Base-by-base conservation (phyloP, 2,888 invertebrate genomes). In the Aromia moschata region DNA sequence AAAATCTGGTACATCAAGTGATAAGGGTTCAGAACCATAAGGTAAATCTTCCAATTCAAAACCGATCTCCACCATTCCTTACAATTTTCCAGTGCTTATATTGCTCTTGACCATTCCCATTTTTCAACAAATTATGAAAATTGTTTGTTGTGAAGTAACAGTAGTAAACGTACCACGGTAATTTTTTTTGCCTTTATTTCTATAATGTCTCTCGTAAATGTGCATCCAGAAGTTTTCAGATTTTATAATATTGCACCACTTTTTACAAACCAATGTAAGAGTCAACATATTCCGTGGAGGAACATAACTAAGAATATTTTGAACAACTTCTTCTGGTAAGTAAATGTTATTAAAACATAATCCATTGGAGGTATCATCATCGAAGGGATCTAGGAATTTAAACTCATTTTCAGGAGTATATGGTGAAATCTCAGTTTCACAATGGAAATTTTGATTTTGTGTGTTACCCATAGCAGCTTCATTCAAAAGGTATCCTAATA, bases 21-120 rank as follows among this genome's bases (percentile, higher is more conserved):
- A 84, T 31, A 84, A 64, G 1, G 75, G 74, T 47, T 82, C 80
- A 37, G 79, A 74, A 10, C 84, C 84, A 1, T 31, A 1, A 1
- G 86, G 85, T 20, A 81, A n/a, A 79, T 62, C 75, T 66, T 74
- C 86, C 86, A 10, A 85, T 75, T 49, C 2, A 70, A 80, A 84
- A 85, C 14, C 74, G 70, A 72, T 84, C 74, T 2, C 84, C 84
- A 12, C 78, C 79, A 63, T 80, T 76, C 1, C 59, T 60, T 1
- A 75, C 15, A 25, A 83, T 71, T 2, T 38, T 62, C 85, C 85
- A 86, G 60, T 82, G 51, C 12, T 75, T 72, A 2, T 77, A 73
- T 0, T 76, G 37, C 17, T 79, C 41, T 72, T 81, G 69, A 0
- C 84, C 85, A 57, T 81, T 83, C 53, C 81, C 79, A 76, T 86